These are phyloP conservation scores for Valencia hispanica DNA, from an alignment of 2,797 vertebrate species.

Conservation along the genomic window DNA sequence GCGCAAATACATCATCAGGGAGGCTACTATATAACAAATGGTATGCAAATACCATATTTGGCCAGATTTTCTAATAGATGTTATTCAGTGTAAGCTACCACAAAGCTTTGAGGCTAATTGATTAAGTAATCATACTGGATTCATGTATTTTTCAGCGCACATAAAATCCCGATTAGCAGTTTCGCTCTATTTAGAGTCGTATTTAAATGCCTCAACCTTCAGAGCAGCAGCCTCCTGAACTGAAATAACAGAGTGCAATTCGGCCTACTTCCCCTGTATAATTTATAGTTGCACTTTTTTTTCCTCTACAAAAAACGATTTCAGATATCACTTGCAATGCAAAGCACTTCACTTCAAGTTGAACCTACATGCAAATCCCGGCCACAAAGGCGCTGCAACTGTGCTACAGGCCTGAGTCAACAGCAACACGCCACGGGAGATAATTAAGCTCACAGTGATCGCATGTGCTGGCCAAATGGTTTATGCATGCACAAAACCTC, in stretches of 20 bases:
- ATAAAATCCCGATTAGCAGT: neutral
- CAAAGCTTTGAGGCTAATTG: neutral
- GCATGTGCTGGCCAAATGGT: conserved; percentile 41
- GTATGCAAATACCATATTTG: neutral
- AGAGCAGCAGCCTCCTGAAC: neutral
- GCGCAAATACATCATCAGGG: no score
- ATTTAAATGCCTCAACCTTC: neutral
- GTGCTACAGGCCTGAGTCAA: conserved; percentile 17
- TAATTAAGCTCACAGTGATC: conserved; percentile 17
- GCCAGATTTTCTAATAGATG: neutral
- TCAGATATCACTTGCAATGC: conserved; percentile 22
- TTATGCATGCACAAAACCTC: conserved; percentile 38
- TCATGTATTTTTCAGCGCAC: neutral
- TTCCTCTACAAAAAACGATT: neutral
- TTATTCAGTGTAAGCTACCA: neutral
- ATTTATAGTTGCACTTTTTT: conserved; percentile 6
- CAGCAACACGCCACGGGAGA: conserved; percentile 24
- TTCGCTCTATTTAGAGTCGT: neutral
- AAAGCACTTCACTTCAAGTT: conserved; percentile 14
- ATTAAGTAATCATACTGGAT: neutral
- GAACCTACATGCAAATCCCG: conserved; percentile 9
- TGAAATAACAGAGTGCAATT: conserved; percentile 5
- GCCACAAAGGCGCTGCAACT: conserved; percentile 23
- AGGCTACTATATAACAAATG: neutral
- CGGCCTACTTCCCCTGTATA: neutral